Conservation (phyloP, 2,888 invertebrate species). For the Dilophus febrilis region DNA sequence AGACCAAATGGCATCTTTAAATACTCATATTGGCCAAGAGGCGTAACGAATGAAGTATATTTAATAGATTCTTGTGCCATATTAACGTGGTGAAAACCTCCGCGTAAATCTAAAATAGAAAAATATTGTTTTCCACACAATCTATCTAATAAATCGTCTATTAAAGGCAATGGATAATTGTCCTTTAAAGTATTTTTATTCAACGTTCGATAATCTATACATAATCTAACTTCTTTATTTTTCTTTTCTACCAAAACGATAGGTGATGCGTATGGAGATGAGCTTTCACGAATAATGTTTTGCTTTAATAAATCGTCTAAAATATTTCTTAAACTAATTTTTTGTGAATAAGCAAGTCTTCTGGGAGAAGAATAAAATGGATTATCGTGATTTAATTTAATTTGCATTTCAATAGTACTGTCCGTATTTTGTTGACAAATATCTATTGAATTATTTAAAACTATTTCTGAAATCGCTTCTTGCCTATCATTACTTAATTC, state of each 20-base stretch:
- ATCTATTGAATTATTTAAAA: too few species aligned
- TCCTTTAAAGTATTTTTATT: constrained; percentile 10
- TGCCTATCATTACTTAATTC: too few species aligned
- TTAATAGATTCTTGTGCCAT: constrained; percentile 11
- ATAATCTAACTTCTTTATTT: constrained; percentile 10
- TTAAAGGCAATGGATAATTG: constrained; percentile 11
- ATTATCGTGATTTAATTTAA: too few species aligned
- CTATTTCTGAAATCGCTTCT: too few species aligned
- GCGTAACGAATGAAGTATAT: constrained; percentile 15
- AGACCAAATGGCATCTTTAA: constrained; percentile 12
- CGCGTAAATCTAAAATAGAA: constrained; percentile 12
- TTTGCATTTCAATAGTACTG: too few species aligned
- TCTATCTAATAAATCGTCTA: constrained; percentile 10
- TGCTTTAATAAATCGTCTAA: too few species aligned
- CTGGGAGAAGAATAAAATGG: too few species aligned
- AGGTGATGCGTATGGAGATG: constrained; percentile 11
- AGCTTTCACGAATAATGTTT: constrained; percentile 8
- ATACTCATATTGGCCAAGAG: constrained; percentile 13
- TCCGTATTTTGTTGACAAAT: too few species aligned
- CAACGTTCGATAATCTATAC: constrained; percentile 11
- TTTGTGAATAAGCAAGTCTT: too few species aligned
- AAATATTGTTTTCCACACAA: constrained; percentile 11
- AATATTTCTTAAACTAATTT: too few species aligned
- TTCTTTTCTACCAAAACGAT: constrained; percentile 11
- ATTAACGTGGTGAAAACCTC: constrained; percentile 14